Percentiles rank a stretch among this genome's conserved stretches.
Conservation (phyloP, 1,140 invertebrate species). For the Drosophila jambulina region DNA sequence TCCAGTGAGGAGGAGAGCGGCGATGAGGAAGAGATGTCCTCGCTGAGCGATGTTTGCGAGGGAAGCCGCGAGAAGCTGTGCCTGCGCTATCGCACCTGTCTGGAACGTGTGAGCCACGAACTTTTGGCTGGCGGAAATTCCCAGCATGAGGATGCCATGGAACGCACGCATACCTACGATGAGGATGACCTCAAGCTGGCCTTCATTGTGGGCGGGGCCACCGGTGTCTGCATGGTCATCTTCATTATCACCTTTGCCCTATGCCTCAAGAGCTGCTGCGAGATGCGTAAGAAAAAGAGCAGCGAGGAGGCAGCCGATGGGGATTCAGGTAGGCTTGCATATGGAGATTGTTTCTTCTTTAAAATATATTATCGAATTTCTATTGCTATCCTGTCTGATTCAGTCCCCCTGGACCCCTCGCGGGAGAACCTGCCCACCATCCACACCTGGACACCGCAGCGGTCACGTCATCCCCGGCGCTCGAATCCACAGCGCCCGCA, state of each 20-base stretch:
- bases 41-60: conserved; percentile 61
- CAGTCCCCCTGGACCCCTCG: conserved; percentile 48
- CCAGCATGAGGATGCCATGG: conserved; percentile 28
- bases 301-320: neutral
- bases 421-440: conserved; percentile 53
- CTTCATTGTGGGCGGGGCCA: conserved; percentile 70
- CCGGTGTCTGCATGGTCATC: conserved; percentile 75
- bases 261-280: conserved; percentile 73
- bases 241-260: conserved; percentile 75
- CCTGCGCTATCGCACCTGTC: conserved; percentile 63
- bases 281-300: conserved; percentile 56
- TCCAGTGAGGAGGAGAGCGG: conserved; percentile 43
- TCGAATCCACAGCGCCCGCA: conserved; percentile 58
- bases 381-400: no score
- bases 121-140: conserved; percentile 40
- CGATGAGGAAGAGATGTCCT: conserved; percentile 30
- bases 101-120: conserved; percentile 69
- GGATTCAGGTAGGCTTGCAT: conserved; percentile 25
- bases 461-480: conserved; percentile 53
- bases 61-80: conserved; percentile 69
- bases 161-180: conserved; percentile 59
- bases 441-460: conserved; percentile 47
- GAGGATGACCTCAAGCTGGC: conserved; percentile 74
- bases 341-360: neutral
- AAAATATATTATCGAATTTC: no score